phyloP scores from a whole-genome alignment of 2,888 invertebrate genomes.

The Oscheius sp. region DNA sequence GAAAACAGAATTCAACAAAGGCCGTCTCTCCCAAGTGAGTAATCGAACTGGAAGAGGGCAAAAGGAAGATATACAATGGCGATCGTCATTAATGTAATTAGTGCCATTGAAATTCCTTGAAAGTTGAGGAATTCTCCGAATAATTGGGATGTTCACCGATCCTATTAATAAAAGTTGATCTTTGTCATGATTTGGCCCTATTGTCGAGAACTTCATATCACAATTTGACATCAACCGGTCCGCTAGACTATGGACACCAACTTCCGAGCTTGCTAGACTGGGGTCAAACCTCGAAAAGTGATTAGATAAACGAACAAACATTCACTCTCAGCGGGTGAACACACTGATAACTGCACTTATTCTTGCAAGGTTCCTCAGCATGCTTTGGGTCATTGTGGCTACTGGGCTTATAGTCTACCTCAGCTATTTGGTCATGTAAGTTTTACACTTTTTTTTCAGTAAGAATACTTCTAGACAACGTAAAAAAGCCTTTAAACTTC shows the following conservation, averaged over 20 bases:
- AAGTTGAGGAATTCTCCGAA: constrained; percentile 6
- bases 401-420: constrained; percentile 10
- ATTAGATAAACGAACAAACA: constrained; percentile 25
- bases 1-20: no score
- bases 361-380: not conserved
- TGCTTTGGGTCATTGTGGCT: constrained; percentile 10
- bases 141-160: no score
- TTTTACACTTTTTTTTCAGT: not conserved
- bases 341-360: not conserved
- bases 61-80: not conserved
- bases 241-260: no score
- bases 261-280: constrained; percentile 2
- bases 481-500: not conserved
- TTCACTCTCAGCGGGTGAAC: not conserved
- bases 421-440: constrained; percentile 16
- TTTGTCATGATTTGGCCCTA: no score
- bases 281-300: constrained; percentile 1
- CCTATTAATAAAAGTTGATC: no score
- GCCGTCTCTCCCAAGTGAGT: no score
- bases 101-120: not conserved
- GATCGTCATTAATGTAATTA: constrained; percentile 25
- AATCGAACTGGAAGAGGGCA: no score
- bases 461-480: constrained; percentile 18
- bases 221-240: no score
- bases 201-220: no score